phyloP scores from a whole-genome alignment of 2,113 vertebrate genomes.

The Panthera leo region DNA sequence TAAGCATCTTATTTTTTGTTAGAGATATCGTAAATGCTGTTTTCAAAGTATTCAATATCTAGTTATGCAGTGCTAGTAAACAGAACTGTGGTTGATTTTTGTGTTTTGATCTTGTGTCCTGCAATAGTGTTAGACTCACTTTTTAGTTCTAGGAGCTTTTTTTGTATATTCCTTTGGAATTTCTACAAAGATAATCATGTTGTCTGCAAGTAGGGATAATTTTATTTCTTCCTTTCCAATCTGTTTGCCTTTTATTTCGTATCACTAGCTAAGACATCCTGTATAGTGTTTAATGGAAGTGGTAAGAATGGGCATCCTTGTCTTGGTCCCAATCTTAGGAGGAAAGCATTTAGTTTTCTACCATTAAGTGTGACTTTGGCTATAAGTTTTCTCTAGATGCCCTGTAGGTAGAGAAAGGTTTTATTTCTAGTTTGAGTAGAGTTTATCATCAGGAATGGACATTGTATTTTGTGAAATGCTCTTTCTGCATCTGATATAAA shows the following conservation, averaged over 20 bases:
- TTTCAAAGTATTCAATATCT: neutral
- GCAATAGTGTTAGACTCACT: neutral
- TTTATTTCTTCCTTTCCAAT: neutral
- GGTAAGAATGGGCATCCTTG: neutral
- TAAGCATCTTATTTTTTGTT: neutral
- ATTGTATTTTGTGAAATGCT: neutral
- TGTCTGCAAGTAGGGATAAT: neutral
- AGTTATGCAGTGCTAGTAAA: neutral
- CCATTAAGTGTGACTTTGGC: neutral
- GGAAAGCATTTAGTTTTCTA: neutral
- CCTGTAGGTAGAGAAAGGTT: neutral
- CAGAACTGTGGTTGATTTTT: neutral
- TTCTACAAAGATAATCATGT: neutral
- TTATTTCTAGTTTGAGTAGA: neutral
- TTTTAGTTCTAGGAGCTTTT: neutral
- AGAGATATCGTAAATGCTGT: neutral
- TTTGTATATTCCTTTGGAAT: neutral
- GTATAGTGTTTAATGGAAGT: neutral
- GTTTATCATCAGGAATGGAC: neutral
- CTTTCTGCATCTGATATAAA: neutral
- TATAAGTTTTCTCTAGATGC: neutral
- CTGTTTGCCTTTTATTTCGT: neutral
- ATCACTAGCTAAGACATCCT: neutral
- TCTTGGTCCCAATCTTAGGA: neutral
- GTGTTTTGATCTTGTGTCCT: neutral